A percentile compares a stretch with the other conserved stretches of the same genome.
Conservation (phyloP, 2,113 vertebrate species). For the Corydoras maculifer region DNA sequence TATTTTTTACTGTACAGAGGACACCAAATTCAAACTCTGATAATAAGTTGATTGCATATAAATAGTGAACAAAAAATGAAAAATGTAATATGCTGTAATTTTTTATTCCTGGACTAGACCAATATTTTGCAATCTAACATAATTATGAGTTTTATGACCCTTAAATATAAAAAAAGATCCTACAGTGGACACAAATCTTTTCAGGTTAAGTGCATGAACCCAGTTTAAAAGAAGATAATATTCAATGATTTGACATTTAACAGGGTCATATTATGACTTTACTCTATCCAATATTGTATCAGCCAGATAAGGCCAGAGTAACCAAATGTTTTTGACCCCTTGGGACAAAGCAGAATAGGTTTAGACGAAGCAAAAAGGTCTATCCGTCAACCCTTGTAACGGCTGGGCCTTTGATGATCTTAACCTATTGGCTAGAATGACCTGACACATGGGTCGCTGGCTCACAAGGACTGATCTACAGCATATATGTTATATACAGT, state of each 20-base stretch:
- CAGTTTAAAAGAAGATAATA: neutral
- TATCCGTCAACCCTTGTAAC: constrained; percentile 15
- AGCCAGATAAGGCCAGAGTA: constrained; percentile 12
- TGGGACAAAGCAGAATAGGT: neutral
- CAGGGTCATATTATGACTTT: constrained; percentile 5
- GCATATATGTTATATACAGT: neutral
- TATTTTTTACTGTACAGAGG: too few relatives aligned
- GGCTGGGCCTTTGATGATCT: constrained; percentile 11
- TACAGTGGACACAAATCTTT: too few relatives aligned
- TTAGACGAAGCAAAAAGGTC: constrained; percentile 7
- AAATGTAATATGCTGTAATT: too few relatives aligned
- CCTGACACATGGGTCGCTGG: neutral
- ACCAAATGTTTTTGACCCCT: constrained; percentile 21
- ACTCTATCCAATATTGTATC: constrained; percentile 1
- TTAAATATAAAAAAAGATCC: neutral
- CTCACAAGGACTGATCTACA: neutral
- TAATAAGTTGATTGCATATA: too few relatives aligned
- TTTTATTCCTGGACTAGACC: too few relatives aligned
- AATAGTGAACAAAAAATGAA: too few relatives aligned
- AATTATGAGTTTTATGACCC: too few relatives aligned
- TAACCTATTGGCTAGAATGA: neutral
- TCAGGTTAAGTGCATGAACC: neutral
- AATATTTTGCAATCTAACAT: too few relatives aligned
- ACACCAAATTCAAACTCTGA: too few relatives aligned
- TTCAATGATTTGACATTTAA: constrained; percentile 18